Evolutionary conservation across 2,113 vertebrate species (phyloP).

Genomic region (Asarcornis scutulata): DNA sequence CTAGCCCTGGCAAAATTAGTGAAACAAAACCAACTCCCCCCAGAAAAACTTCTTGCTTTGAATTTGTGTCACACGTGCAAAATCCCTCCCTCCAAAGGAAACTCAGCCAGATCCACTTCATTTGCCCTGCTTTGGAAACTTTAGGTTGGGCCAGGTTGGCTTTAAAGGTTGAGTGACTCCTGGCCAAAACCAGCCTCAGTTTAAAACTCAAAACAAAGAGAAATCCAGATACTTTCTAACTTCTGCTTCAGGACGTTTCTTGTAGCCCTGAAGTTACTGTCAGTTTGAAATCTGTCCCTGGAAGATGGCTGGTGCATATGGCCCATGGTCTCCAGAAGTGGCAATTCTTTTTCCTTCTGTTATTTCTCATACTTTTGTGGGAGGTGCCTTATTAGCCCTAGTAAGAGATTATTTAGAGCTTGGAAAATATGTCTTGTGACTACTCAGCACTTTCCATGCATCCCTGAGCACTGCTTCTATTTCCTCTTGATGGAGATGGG

Average conservation of each 20-base stretch:
- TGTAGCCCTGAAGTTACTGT: not conserved
- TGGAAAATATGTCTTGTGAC: not conserved
- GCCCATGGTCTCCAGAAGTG: not conserved
- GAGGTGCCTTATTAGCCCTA: not conserved
- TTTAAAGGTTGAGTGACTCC: not conserved
- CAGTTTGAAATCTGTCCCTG: not conserved
- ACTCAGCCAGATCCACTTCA: not conserved
- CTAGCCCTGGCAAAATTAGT: not conserved
- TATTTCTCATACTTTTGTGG: not conserved
- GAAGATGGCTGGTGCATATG: not conserved
- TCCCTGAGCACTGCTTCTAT: not conserved
- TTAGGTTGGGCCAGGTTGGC: not conserved
- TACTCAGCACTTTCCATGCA: not conserved
- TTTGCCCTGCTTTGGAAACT: constrained; percentile 4
- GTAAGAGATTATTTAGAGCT: not conserved
- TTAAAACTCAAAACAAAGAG: constrained; percentile 16
- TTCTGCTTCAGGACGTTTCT: not conserved
- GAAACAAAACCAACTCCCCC: not conserved
- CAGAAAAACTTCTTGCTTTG: not conserved
- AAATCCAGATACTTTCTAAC: not conserved
- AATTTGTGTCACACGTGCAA: not conserved
- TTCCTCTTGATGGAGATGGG: not conserved
- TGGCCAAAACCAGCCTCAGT: not conserved
- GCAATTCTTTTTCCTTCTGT: not conserved
- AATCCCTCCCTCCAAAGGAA: not conserved